phyloP scores from a whole-genome alignment of 2,113 vertebrate genomes.

The Brachyistius frenatus region DNA sequence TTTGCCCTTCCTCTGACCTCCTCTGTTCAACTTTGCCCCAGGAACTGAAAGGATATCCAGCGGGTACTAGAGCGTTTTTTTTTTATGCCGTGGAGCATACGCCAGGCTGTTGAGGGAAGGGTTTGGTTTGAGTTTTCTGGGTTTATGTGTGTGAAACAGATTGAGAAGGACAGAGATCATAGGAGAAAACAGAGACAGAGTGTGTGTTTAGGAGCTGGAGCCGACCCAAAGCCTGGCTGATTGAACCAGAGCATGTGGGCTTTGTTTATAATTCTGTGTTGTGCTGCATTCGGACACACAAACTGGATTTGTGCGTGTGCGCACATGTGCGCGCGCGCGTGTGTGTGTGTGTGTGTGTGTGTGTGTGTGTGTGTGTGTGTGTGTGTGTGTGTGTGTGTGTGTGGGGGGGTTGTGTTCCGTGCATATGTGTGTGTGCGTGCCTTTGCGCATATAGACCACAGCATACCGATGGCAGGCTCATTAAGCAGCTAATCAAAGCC shows the following conservation, averaged over 20 bases:
- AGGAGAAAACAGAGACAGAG: constrained; percentile 37
- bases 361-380: not conserved
- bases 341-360: not conserved
- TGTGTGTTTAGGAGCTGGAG: constrained; percentile 57
- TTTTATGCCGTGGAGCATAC: constrained; percentile 21
- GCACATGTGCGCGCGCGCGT: too few species aligned
- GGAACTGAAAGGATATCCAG: constrained; percentile 56
- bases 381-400: constrained; percentile 24
- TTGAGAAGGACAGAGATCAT: constrained; percentile 43
- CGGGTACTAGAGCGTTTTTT: constrained; percentile 10
- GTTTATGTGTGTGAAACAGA: constrained; percentile 65
- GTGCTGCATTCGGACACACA: constrained; percentile 59
- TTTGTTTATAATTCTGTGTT: constrained; percentile 78
- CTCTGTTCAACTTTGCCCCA: constrained; percentile 55
- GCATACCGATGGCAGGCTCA: constrained; percentile 83
- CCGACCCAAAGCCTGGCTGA: constrained; percentile 63
- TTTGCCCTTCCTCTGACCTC: constrained; percentile 64
- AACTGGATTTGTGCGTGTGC: constrained; percentile 35
- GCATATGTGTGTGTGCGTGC: constrained; percentile 22
- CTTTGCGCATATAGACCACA: constrained; percentile 64
- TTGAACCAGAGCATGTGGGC: constrained; percentile 75
- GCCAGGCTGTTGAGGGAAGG: constrained; percentile 43
- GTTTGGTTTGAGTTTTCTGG: constrained; percentile 40
- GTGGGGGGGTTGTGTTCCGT: not conserved
- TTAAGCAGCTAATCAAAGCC: constrained; percentile 86